phyloP scores from a whole-genome alignment of 2,113 vertebrate genomes.

The Lamprologus ornatipinnis region DNA sequence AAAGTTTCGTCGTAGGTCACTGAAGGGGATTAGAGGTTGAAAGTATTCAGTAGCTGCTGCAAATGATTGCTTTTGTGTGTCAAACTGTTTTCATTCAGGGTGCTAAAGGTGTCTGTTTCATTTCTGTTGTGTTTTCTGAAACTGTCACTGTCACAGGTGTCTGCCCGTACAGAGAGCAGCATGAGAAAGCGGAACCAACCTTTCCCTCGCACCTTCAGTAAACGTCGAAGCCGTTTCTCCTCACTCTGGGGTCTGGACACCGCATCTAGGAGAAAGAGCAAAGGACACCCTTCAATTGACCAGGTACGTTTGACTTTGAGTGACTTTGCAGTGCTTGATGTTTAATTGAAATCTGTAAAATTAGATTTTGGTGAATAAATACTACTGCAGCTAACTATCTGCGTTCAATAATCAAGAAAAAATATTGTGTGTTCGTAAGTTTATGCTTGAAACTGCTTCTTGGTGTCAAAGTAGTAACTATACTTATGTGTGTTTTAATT shows the following conservation, averaged over 20 bases:
- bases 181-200: slow-evolving; percentile 84
- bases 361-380: background rate
- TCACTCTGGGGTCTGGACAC: slow-evolving; percentile 97
- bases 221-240: slow-evolving; percentile 91
- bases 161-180: slow-evolving; percentile 83
- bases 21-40: background rate
- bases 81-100: background rate
- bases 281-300: slow-evolving; percentile 87
- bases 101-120: background rate
- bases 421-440: background rate
- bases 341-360: background rate
- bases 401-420: background rate
- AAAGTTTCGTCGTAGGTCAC: slow-evolving; percentile 8
- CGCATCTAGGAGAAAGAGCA: slow-evolving; percentile 86
- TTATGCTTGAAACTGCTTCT: background rate
- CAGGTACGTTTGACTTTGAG: slow-evolving; percentile 69
- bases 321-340: background rate
- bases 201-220: slow-evolving; percentile 86
- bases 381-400: background rate
- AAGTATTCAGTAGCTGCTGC: background rate
- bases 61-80: background rate
- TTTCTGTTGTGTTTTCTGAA: background rate
- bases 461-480: background rate
- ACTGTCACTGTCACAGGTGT: slow-evolving; percentile 71
- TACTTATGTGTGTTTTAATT: background rate